These are phyloP conservation scores for Leucoraja ocellata DNA, from an alignment of 2,797 vertebrate genomes.

Conservation along the genomic window DNA sequence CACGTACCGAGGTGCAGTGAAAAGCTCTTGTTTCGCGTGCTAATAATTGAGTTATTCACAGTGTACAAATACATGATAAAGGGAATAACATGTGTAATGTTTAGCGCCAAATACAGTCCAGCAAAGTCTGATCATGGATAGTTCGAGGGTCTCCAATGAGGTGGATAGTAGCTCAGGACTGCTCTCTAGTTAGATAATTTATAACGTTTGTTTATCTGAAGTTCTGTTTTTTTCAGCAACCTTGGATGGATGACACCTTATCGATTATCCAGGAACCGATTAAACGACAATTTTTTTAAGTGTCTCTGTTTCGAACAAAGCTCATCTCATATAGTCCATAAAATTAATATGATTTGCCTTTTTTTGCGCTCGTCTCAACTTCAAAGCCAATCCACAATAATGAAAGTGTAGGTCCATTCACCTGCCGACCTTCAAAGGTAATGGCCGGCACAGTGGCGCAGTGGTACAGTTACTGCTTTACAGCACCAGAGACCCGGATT, in stretches of 20 bases:
- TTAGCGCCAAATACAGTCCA: too few relatives aligned
- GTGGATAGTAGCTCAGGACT: too few relatives aligned
- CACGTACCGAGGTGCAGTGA: too few relatives aligned
- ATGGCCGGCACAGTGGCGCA: too few relatives aligned
- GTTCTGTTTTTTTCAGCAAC: not conserved
- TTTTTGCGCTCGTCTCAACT: not conserved
- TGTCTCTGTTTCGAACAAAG: not conserved
- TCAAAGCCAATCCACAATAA: not conserved
- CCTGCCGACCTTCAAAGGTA: not conserved
- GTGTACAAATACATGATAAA: too few relatives aligned
- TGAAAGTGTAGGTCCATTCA: not conserved
- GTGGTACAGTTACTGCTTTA: too few relatives aligned
- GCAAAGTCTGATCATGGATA: too few relatives aligned
- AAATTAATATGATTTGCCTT: not conserved
- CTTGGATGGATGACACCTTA: not conserved
- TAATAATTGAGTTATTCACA: too few relatives aligned
- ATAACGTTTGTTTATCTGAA: not conserved
- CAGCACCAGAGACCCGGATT: too few relatives aligned
- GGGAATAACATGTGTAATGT: too few relatives aligned
- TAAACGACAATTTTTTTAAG: not conserved
- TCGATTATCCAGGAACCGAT: not conserved
- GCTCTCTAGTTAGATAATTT: not conserved
- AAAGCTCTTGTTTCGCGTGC: too few relatives aligned
- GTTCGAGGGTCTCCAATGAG: too few relatives aligned
- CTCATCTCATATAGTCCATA: not conserved